Percentiles rank a stretch among this genome's conserved stretches.
Conservation (phyloP, 1,140 invertebrate genomes). For the Ptiloglossa arizonensis region DNA sequence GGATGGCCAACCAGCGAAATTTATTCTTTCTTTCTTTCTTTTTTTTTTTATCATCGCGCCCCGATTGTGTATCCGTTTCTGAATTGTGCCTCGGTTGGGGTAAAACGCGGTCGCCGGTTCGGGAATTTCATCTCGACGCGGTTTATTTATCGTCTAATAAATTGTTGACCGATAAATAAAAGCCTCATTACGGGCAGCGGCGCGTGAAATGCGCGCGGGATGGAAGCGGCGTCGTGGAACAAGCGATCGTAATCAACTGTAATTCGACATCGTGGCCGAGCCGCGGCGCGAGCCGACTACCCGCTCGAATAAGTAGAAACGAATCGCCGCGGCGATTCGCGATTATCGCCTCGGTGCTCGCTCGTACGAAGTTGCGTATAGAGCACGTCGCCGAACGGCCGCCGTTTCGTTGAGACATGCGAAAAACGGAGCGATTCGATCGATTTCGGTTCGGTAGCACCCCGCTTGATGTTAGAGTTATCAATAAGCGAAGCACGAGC, state of each 20-base stretch:
- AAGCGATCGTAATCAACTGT: slow-evolving; percentile 58
- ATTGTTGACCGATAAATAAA: slow-evolving; percentile 61
- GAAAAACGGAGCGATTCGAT: no score
- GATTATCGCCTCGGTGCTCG: slow-evolving; percentile 27
- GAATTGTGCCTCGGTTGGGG: background rate
- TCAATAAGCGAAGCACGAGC: no score
- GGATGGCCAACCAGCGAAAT: no score
- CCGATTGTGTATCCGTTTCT: slow-evolving; percentile 1
- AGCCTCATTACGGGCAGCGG: slow-evolving; percentile 50
- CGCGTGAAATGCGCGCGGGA: slow-evolving; percentile 38
- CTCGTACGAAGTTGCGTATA: no score
- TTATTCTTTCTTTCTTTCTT: no score
- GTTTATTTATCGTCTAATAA: slow-evolving; percentile 60
- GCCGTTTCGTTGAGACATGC: no score
- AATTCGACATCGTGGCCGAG: slow-evolving; percentile 54
- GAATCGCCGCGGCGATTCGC: slow-evolving; percentile 38
- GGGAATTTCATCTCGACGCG: slow-evolving; percentile 30
- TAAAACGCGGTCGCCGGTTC: background rate
- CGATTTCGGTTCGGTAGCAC: no score
- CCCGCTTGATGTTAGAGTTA: no score
- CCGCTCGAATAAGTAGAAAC: slow-evolving; percentile 43
- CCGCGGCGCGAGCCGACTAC: background rate
- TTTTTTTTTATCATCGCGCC: background rate
- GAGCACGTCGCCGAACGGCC: no score
- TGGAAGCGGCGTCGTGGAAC: slow-evolving; percentile 34